phyloP scores from a whole-genome alignment of 1,140 invertebrate species.

The Heliconius hewitsoni region DNA sequence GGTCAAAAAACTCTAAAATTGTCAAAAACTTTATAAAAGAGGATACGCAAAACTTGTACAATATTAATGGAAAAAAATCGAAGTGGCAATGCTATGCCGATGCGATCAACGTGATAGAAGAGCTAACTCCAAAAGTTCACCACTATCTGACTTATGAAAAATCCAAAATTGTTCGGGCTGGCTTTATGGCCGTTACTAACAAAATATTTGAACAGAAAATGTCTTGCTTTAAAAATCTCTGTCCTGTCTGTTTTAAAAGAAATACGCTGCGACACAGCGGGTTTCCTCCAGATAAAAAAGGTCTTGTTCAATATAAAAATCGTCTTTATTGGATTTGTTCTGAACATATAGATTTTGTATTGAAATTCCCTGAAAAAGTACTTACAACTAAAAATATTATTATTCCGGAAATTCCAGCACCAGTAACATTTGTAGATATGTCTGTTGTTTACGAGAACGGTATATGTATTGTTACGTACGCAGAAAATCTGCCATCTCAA shows the following conservation, averaged over 20 bases:
- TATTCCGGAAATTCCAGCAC: constrained; percentile 79
- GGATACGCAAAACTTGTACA: constrained; percentile 79
- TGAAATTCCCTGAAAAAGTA: constrained; percentile 64
- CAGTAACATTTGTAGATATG: constrained; percentile 63
- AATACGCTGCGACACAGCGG: constrained; percentile 67
- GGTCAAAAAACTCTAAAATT: constrained; percentile 52
- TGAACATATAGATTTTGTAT: constrained; percentile 74
- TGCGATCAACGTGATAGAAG: constrained; percentile 59
- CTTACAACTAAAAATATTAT: constrained; percentile 55
- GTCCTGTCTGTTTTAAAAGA: constrained; percentile 80
- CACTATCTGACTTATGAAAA: constrained; percentile 63
- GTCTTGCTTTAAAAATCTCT: constrained; percentile 79
- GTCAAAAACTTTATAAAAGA: constrained; percentile 78
- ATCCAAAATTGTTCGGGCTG: constrained; percentile 62
- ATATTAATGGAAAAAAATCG: constrained; percentile 65
- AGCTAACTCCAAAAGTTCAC: constrained; percentile 55
- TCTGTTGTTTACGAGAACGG: constrained; percentile 76
- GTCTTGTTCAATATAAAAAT: constrained; percentile 79
- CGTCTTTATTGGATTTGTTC: constrained; percentile 83
- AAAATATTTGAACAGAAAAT: constrained; percentile 77
- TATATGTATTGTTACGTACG: constrained; percentile 83
- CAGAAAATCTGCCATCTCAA: constrained; percentile 75
- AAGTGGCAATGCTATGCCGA: constrained; percentile 79
- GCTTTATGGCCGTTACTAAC: constrained; percentile 75
- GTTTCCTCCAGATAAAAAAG: constrained; percentile 75